These are phyloP conservation scores for Palythoa heliodiscus DNA, from an alignment of 92 coral and sea anemone genomes.

Conservation along the genomic window DNA sequence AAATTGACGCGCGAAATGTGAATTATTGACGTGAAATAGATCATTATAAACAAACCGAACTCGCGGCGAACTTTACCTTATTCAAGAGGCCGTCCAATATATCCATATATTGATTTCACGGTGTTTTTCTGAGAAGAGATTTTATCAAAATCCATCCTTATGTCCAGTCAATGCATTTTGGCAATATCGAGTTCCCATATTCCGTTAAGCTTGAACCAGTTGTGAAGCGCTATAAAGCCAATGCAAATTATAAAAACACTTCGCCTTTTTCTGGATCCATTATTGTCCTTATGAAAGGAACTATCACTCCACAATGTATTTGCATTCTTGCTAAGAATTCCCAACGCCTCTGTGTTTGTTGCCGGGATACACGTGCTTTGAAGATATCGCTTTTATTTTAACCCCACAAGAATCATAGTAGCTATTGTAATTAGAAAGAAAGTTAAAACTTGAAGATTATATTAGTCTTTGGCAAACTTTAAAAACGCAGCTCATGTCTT, in stretches of 20 bases:
- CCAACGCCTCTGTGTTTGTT: slow-evolving; percentile 1
- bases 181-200: neutral
- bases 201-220: neutral
- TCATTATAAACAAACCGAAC: neutral
- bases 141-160: neutral
- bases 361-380: neutral
- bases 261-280: neutral
- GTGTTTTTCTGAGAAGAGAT: neutral
- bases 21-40: neutral
- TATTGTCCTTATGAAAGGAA: slow-evolving; percentile 17
- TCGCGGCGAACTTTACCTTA: neutral
- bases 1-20: neutral
- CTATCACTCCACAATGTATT: neutral
- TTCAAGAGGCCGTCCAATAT: neutral
- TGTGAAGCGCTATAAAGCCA: neutral
- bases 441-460: neutral
- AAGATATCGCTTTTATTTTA: neutral
- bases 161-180: neutral
- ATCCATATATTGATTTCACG: neutral
- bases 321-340: slow-evolving; percentile 30
- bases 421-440: neutral
- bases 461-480: no score
- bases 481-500: no score
- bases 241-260: neutral
- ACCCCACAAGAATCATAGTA: neutral